These are phyloP conservation scores for Tetramorium bicarinatum DNA, from an alignment of 2,888 invertebrate genomes.

Conservation along the genomic window DNA sequence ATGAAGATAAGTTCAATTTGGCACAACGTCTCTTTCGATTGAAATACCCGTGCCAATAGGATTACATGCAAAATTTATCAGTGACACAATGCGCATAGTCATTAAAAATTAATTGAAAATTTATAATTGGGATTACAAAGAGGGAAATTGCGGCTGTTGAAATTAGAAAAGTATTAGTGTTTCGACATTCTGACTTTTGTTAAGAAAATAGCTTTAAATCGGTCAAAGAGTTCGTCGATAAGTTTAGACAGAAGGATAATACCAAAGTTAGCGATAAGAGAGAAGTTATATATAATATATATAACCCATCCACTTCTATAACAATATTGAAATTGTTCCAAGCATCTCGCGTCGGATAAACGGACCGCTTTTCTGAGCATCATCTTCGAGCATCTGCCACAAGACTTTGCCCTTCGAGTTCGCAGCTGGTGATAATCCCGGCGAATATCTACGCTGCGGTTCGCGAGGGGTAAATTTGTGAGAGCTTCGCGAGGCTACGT, in stretches of 20 bases:
- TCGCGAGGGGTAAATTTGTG: conserved; percentile 39
- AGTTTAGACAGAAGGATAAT: not conserved
- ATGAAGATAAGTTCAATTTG: not conserved
- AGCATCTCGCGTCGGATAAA: conserved; percentile 18
- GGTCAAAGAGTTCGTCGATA: not conserved
- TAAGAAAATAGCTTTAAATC: not conserved
- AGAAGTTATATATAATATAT: not conserved
- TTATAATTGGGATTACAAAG: not conserved
- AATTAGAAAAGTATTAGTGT: not conserved
- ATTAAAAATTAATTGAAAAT: not conserved
- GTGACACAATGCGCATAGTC: not conserved
- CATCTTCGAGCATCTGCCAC: conserved; percentile 31
- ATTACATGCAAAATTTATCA: not conserved
- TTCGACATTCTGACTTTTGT: not conserved
- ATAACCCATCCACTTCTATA: not conserved
- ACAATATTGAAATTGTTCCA: conserved; percentile 10
- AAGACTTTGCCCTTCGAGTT: conserved; percentile 24
- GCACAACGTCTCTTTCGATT: not conserved
- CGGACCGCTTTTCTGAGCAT: conserved; percentile 1
- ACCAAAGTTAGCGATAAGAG: conserved; percentile 11
- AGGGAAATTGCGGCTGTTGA: not conserved
- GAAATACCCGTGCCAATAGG: not conserved
- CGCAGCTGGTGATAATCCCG: conserved; percentile 58
- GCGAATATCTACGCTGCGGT: conserved; percentile 54
- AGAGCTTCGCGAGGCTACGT: conserved; percentile 21